Base-by-base conservation (phyloP, 2,888 invertebrate genomes). In the Aphidoletes aphidimyza region DNA sequence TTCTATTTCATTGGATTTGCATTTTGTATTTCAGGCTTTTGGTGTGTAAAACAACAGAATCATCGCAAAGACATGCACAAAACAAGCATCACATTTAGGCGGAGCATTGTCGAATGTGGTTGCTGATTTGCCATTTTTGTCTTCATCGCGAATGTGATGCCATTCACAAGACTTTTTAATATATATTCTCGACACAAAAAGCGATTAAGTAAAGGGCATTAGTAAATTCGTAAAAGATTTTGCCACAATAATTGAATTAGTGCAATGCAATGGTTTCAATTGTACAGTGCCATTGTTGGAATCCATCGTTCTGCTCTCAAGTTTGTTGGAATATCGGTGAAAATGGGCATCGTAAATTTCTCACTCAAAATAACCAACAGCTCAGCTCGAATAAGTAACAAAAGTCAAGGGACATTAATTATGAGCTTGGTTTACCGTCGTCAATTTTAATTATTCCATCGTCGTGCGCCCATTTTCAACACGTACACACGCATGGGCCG, bases 1-100 rank as follows among this genome's bases (percentile, higher is more conserved):
- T 69, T 69, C 69, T 69, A 69, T 69, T 69, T 69, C 69, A 69
- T 69, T 69, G 69, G 30, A 69, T 69, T 69, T 69, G 69, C 69
- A 69, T 69, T 69, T 69, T 69, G 69, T 30, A 69, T 69, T 69
- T 69, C 69, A 69, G 69, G 69, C 30, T 69, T 69, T 54, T 54
- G 22, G 2, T 2, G 3, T 19, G 69, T 2, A 30, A 69, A 69
- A 69, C 26, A 34, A 69, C 11, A 2, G 30, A 69, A 39, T 39
- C 39, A 39, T 39, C 47, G 17, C 17, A 19, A 19, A 17, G 47
- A 39, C 2, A 69, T 69, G 69, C 30, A 69, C 9, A 30, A 54
- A n/a, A 54, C 54, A 54, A 54, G 47, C 22, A 54, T 54, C n/a
- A 22, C 22, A 69, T 69, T 69, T 69, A 69, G 69, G 69, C 69